Evolutionary conservation across 2,888 invertebrate genomes (phyloP).

Genomic region (Prenolepis imparis): DNA sequence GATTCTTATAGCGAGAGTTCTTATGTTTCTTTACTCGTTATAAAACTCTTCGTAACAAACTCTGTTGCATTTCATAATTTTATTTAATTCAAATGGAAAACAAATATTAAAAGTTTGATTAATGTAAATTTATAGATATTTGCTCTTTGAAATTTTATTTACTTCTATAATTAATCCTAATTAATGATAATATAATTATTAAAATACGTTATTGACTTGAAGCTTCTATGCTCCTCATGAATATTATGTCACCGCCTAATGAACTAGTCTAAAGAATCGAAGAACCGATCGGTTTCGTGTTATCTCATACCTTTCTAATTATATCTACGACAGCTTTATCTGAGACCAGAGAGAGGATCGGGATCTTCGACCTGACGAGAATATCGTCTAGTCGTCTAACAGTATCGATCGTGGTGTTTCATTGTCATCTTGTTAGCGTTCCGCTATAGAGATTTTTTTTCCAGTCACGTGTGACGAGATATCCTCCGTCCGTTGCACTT

Average conservation of each 20-base stretch:
- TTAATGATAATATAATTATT: no score
- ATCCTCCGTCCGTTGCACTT: conserved; percentile 32
- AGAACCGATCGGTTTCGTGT: not conserved
- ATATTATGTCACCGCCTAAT: not conserved
- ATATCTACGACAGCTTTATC: not conserved
- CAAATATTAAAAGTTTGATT: not conserved
- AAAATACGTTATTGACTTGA: not conserved
- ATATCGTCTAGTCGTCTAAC: not conserved
- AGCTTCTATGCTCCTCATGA: not conserved
- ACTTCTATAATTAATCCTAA: no score
- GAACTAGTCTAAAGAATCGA: not conserved
- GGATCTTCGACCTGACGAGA: not conserved
- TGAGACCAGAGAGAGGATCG: not conserved
- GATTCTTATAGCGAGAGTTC: not conserved
- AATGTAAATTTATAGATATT: not conserved
- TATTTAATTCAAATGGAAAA: not conserved
- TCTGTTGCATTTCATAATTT: not conserved
- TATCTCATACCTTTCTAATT: not conserved
- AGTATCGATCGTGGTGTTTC: conserved; percentile 26
- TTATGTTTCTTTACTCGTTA: not conserved
- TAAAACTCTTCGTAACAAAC: not conserved
- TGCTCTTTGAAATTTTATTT: not conserved
- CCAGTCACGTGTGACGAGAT: conserved; percentile 58
- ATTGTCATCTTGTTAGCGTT: conserved; percentile 41
- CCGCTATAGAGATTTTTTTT: conserved; percentile 46